Evolutionary conservation across 2,888 invertebrate species (phyloP), one percentile per base, ranked within the genome.

Genomic region (Hirtodrosophila cameraria): DNA sequence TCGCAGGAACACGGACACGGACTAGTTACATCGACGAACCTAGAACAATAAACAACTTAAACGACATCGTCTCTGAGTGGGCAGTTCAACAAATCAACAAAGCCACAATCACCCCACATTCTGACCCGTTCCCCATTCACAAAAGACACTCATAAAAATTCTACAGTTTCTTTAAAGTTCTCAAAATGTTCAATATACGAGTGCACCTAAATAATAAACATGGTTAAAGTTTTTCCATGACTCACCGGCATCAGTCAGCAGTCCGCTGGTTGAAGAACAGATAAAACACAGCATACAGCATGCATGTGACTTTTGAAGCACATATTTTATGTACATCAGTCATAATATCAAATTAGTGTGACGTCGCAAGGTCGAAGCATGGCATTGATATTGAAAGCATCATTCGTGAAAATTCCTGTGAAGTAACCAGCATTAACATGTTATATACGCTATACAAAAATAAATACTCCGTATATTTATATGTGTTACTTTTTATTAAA

Each of bases 361-460:
- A 82, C 79, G 79, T 85, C 86, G 85, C 72, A 62, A 80, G 79
- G 79, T 75, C 79, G 63, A 28, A 25, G 9, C 15, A 35, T 67
- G 80, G 41, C 74, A 67, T 80, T 80, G 79, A 49, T 59, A 62
- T 11, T 48, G 41, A 3, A 41, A 38, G 4, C 41, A 25, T 23
- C 18, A 18, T 7, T 33, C 65, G 65, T 62, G 86, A 83, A 85
- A 85, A 85, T 85, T 79, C 80, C 79, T 72, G 60, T 75, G 63
- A 62, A 64, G 65, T 60, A 69, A 73, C 28, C 68, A 42, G 11
- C 38, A 28, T 16, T 38, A 20, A 43, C 36, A 36, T 13, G 18
- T 41, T 36, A 55, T 41, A 41, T 41, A 13, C 27, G 35, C 11
- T 13, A 52, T 59, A 43, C 42, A 50, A 43, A 25, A 38, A 58